A percentile compares a stretch with the other conserved stretches of the same genome.
Evolutionary conservation across 2,797 vertebrate genomes (phyloP).

Genomic region (Dromococcyx pavoninus): DNA sequence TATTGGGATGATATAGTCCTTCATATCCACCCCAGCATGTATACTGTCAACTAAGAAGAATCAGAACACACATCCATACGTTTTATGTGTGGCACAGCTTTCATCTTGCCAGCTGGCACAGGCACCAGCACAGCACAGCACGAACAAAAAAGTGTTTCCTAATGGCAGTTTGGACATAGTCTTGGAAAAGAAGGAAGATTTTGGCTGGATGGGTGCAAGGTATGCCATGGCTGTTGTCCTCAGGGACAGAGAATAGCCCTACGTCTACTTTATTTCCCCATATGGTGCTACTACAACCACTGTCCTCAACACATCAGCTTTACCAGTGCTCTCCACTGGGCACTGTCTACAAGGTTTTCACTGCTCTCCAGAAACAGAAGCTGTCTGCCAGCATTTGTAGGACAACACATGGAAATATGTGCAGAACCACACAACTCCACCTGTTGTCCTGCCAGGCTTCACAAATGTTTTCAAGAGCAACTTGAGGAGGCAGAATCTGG

Average conservation of each 20-base stretch:
- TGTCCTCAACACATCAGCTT: background rate
- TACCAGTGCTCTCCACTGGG: background rate
- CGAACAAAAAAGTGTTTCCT: background rate
- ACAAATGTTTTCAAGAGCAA: background rate
- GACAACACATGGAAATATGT: background rate
- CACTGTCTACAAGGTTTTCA: background rate
- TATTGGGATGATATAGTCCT: background rate
- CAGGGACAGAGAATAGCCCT: background rate
- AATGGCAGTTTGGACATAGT: background rate
- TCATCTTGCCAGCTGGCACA: fast-evolving
- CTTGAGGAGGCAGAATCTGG: fast-evolving
- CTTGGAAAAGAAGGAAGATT: background rate
- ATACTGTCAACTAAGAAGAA: background rate
- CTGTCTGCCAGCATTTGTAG: background rate
- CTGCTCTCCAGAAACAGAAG: background rate
- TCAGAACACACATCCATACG: fast-evolving
- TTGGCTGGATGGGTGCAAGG: background rate
- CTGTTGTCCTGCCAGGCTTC: background rate
- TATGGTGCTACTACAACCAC: background rate
- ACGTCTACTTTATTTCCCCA: fast-evolving
- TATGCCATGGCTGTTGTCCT: background rate
- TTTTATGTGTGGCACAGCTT: background rate
- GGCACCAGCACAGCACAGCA: fast-evolving
- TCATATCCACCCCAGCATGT: background rate
- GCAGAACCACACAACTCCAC: background rate